phyloP scores from a whole-genome alignment of 2,113 vertebrate species.

The Pituophis catenifer region DNA sequence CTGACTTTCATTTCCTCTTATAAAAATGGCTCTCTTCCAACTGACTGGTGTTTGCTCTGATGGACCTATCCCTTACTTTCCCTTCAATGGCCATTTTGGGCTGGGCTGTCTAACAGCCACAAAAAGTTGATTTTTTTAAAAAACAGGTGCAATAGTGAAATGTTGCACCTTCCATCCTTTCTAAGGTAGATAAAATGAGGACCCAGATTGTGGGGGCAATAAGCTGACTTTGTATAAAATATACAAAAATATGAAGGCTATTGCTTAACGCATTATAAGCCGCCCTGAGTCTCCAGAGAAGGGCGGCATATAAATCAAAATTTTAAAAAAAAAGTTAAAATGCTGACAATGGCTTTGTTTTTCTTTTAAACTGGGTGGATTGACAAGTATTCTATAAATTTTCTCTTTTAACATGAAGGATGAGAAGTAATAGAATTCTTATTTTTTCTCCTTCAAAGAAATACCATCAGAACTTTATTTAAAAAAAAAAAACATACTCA shows the following conservation, averaged over 20 bases:
- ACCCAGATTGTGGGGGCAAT: no score
- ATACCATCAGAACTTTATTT: no score
- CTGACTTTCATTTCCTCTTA: background rate
- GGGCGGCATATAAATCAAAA: no score
- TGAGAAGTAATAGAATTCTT: conserved; percentile 14
- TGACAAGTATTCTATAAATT: background rate
- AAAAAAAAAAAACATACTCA: background rate
- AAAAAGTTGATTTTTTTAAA: background rate
- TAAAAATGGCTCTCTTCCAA: background rate
- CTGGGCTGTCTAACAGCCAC: background rate
- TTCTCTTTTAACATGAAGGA: background rate
- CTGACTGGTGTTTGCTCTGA: background rate
- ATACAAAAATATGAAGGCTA: no score
- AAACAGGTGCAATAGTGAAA: background rate
- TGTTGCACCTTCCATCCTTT: background rate
- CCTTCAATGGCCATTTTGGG: background rate
- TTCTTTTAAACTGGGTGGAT: background rate
- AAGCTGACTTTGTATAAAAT: no score
- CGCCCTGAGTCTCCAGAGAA: no score
- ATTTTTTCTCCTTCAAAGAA: background rate
- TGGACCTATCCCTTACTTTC: no score
- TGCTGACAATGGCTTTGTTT: background rate
- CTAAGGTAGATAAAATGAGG: no score
- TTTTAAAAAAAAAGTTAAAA: background rate
- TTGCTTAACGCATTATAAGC: no score